Evolutionary conservation across 2,113 vertebrate genomes (phyloP).

Genomic region (Amia ocellicauda): DNA sequence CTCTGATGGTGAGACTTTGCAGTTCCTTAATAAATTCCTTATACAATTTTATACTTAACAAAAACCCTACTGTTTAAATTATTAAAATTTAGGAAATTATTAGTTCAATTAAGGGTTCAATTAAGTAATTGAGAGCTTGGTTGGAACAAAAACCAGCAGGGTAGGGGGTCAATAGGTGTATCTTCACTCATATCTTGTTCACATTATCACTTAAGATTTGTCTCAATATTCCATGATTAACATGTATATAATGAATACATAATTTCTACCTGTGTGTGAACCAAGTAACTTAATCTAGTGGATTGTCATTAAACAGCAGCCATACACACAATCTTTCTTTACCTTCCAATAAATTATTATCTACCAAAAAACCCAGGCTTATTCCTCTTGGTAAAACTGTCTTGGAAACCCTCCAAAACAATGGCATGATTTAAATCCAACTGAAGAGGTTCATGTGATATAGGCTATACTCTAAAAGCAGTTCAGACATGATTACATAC

Average conservation of each 20-base stretch:
- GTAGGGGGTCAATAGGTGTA: constrained; percentile 48
- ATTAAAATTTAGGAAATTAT: too few relatives aligned
- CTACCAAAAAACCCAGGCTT: background rate
- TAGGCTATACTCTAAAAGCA: too few relatives aligned
- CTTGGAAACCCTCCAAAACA: background rate
- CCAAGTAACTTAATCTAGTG: background rate
- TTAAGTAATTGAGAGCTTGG: too few relatives aligned
- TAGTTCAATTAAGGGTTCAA: too few relatives aligned
- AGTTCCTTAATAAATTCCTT: too few relatives aligned
- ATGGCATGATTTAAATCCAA: background rate
- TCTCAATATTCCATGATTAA: background rate
- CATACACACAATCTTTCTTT: background rate
- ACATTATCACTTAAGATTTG: too few relatives aligned
- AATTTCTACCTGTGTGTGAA: background rate
- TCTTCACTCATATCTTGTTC: too few relatives aligned
- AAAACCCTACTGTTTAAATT: too few relatives aligned
- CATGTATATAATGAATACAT: background rate
- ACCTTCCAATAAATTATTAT: background rate
- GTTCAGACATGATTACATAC: too few relatives aligned
- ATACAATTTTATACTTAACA: too few relatives aligned
- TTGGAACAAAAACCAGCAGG: too few relatives aligned
- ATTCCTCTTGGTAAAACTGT: background rate
- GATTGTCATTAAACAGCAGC: background rate
- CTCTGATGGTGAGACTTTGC: constrained; percentile 22
- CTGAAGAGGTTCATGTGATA: too few relatives aligned